These are phyloP conservation scores for Noctua janthe DNA, from an alignment of 2,888 invertebrate species.

Conservation along the genomic window DNA sequence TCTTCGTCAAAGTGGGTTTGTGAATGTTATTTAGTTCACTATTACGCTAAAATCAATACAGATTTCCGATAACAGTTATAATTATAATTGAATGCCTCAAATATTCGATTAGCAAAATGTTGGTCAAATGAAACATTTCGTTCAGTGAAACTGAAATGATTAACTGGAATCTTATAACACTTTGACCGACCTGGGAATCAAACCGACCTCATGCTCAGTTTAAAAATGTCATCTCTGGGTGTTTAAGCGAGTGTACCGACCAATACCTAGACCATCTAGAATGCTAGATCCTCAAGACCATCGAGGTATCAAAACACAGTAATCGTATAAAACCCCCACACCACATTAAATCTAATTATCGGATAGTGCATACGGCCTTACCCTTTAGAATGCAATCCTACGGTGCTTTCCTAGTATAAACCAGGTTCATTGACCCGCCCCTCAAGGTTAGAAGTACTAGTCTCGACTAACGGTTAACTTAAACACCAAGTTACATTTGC, in stretches of 20 bases:
- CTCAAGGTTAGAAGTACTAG: conserved; percentile 71
- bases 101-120: background rate
- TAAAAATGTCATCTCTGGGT: background rate
- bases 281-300: too few relatives aligned
- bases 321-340: background rate
- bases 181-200: too few relatives aligned
- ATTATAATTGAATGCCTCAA: background rate
- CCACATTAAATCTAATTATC: background rate
- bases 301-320: background rate
- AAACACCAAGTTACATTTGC: conserved; percentile 44
- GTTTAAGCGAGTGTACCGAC: background rate
- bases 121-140: background rate
- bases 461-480: conserved; percentile 64
- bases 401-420: conserved; percentile 19
- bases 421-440: conserved; percentile 67
- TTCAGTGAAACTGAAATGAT: background rate
- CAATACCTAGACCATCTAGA: background rate
- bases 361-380: background rate
- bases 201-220: background rate
- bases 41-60: background rate
- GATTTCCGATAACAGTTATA: background rate
- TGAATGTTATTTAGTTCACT: background rate
- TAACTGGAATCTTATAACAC: background rate
- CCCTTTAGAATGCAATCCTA: conserved; percentile 34
- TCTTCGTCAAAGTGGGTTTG: too few relatives aligned